Base-by-base conservation (phyloP, 2,888 invertebrate species). In the Aphelenchoides bicaudatus region DNA sequence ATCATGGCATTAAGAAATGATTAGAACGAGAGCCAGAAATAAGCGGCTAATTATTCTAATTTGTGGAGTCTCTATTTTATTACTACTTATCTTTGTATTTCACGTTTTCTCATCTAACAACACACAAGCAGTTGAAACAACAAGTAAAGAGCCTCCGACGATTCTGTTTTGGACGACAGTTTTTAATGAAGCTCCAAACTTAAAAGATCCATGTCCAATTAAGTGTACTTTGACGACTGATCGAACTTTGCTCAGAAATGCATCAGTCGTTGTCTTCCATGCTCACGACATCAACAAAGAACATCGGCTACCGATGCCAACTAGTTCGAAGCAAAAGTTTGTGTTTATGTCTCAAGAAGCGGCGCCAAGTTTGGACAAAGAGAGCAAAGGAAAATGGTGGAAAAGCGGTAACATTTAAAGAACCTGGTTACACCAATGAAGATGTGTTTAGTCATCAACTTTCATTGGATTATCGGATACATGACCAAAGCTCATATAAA, bases 221-320 rank as follows among this genome's bases (percentile, higher is more conserved):
- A 31, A 2, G 1, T 67, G 67, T 39, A 21, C 25, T 1, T 25
- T 87, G 63, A 84, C 85, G 8, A 85, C 86, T 59, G 70, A 84
- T 3, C 81, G 83, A 8, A 66, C 70, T 2, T 80, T 82, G 21
- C 65, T 86, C 10, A 59, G 78, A 0, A 74, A 73, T 4, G 86
- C 86, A 0, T 87, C 87, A 73, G 86, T 87, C 1, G 86, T 88
- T 0, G 70, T 86, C 16, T 83, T 86, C 70, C 86, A 86, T 69
- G 66, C 64, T 25, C 61, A 65, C 30, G 74, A 77, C 39, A 48
- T 78, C 34, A 43, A 49, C 5, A 21, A 21, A 28, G 31, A n/a
- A n/a, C 48, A 65, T 28, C 27, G 57, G 30, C 56, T 56, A 3
- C n/a, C 16, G 10, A 37, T 31, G 2, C 34, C 31, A 13, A 38